Percentiles rank a stretch among this genome's conserved stretches.
phyloP scores from a whole-genome alignment of 2,888 invertebrate genomes.

The Trachelus stipa region DNA sequence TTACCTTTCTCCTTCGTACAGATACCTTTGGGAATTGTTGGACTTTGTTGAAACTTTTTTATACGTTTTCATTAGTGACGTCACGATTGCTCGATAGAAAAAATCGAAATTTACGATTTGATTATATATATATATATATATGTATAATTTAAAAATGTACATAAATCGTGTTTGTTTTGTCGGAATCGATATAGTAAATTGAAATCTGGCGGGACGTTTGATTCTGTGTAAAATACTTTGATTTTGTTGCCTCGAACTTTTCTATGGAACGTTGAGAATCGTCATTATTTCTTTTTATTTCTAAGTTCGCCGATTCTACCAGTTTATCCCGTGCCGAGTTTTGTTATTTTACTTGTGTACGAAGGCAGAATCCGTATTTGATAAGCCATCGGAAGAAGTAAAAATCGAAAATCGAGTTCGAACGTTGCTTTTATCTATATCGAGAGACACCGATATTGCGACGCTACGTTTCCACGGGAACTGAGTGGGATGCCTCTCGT shows the following conservation, averaged over 20 bases:
- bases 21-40: background rate
- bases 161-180: no score
- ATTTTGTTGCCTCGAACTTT: no score
- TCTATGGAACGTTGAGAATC: background rate
- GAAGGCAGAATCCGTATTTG: background rate
- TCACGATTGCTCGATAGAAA: background rate
- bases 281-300: background rate
- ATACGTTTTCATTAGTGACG: constrained; percentile 19
- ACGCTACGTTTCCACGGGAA: background rate
- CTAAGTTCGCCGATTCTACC: background rate
- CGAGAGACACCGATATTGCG: background rate
- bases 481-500: background rate
- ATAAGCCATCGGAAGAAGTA: background rate
- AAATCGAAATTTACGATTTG: background rate
- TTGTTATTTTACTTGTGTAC: background rate
- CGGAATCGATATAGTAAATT: no score
- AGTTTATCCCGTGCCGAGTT: background rate
- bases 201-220: no score
- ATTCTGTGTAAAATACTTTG: no score
- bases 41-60: constrained; percentile 1
- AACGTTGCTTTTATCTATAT: background rate
- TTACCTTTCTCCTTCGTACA: background rate
- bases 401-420: background rate
- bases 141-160: no score
- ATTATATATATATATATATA: background rate